Evolutionary conservation across 92 coral and sea anemone genomes (phyloP).

Genomic region (Nematostella vectensis): DNA sequence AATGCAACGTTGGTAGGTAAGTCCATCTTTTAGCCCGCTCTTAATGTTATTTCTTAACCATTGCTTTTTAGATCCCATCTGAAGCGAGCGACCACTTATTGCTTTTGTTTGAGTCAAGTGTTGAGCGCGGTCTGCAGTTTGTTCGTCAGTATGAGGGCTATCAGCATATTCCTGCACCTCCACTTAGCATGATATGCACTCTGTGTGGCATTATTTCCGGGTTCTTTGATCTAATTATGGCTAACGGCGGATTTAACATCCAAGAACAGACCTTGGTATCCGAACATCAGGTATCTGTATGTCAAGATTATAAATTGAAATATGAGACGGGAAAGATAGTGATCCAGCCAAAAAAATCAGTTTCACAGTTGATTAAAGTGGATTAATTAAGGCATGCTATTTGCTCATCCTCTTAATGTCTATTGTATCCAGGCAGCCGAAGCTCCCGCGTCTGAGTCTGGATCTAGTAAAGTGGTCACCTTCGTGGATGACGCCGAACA

Average conservation of each 20-base stretch:
- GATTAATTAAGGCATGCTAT: too few relatives aligned
- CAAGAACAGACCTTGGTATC: constrained; percentile 4
- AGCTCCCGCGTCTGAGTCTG: constrained; percentile 24
- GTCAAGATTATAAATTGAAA: too few relatives aligned
- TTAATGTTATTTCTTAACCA: too few relatives aligned
- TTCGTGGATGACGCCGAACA: constrained; percentile 52
- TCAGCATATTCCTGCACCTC: constrained; percentile 61
- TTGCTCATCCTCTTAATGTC: too few relatives aligned
- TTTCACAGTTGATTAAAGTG: too few relatives aligned
- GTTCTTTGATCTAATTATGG: constrained; percentile 49
- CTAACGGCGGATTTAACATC: constrained; percentile 42
- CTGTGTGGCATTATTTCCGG: constrained; percentile 77
- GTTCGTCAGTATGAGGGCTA: constrained; percentile 36
- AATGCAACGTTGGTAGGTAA: too few relatives aligned
- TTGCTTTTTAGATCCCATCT: constrained; percentile 75
- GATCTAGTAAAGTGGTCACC: constrained; percentile 54
- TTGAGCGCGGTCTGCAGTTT: constrained; percentile 74
- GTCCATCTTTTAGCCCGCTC: too few relatives aligned
- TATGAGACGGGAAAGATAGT: too few relatives aligned
- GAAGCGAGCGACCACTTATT: constrained; percentile 45
- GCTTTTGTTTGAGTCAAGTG: constrained; percentile 55
- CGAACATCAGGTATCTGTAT: neutral
- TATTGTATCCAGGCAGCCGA: neutral
- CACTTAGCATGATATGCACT: constrained; percentile 56
- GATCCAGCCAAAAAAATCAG: too few relatives aligned